Conservation (phyloP, 2,113 vertebrate genomes). For the Carlito syrichta region DNA sequence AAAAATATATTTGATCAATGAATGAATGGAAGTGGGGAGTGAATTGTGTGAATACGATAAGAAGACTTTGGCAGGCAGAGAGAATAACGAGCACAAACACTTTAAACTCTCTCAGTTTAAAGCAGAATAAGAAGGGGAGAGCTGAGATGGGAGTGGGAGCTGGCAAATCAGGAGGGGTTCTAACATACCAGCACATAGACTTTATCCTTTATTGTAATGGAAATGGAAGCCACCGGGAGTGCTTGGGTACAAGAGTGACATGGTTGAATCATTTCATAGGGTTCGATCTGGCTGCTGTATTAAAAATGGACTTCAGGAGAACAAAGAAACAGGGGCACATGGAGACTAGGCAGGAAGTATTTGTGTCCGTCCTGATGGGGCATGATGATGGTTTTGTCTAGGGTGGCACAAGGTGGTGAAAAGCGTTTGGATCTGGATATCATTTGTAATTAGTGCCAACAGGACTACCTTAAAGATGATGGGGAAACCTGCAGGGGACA, state of each 20-base stretch:
- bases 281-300: neutral
- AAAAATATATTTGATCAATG: neutral
- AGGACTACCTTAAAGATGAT: neutral
- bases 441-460: neutral
- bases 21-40: neutral
- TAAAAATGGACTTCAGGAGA: neutral
- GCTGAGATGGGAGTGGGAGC: rapidly evolving
- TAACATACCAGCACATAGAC: rapidly evolving
- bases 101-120: neutral
- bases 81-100: rapidly evolving
- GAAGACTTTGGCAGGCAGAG: neutral
- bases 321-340: neutral
- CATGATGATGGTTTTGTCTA: neutral
- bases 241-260: neutral
- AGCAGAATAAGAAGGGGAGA: neutral
- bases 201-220: neutral
- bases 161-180: neutral
- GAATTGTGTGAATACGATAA: neutral
- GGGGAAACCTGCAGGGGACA: neutral
- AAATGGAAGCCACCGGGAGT: neutral
- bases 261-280: neutral
- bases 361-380: neutral
- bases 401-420: neutral
- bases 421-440: neutral
- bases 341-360: neutral